phyloP scores from a whole-genome alignment of 2,113 vertebrate genomes.

The Copsychus sechellarum region DNA sequence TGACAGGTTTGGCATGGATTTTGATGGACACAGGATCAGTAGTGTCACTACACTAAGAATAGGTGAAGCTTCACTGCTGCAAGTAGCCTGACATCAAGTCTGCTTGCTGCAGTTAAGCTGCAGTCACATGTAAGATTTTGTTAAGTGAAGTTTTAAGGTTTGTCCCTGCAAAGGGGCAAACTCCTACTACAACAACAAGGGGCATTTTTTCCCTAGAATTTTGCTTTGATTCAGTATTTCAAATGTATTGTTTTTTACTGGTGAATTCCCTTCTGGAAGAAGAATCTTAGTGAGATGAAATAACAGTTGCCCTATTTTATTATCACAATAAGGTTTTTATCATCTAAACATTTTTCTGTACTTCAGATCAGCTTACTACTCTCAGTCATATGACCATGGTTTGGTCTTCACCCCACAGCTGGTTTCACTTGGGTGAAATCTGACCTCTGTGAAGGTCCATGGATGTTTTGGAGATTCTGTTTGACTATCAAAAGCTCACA shows the following conservation, averaged over 20 bases:
- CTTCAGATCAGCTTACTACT: background rate
- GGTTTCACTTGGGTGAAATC: slow-evolving; percentile 1
- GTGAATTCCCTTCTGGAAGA: background rate
- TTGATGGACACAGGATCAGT: background rate
- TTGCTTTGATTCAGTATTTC: background rate
- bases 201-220: background rate
- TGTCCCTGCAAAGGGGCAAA: background rate
- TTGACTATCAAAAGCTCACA: background rate
- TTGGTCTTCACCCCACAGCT: background rate
- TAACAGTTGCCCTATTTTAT: background rate
- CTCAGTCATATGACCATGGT: background rate
- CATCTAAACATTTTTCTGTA: background rate
- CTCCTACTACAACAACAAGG: background rate
- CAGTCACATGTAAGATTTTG: fast-evolving
- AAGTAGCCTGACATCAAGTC: background rate
- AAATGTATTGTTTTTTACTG: background rate
- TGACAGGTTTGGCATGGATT: background rate
- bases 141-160: background rate
- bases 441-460: background rate
- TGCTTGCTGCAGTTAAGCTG: background rate
- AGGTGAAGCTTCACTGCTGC: background rate
- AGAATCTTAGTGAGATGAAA: background rate
- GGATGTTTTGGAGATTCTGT: background rate
- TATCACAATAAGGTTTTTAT: background rate
- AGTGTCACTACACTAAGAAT: background rate